Evolutionary conservation across 2,888 invertebrate species (phyloP).

Genomic region (Zeuzera pyrina): DNA sequence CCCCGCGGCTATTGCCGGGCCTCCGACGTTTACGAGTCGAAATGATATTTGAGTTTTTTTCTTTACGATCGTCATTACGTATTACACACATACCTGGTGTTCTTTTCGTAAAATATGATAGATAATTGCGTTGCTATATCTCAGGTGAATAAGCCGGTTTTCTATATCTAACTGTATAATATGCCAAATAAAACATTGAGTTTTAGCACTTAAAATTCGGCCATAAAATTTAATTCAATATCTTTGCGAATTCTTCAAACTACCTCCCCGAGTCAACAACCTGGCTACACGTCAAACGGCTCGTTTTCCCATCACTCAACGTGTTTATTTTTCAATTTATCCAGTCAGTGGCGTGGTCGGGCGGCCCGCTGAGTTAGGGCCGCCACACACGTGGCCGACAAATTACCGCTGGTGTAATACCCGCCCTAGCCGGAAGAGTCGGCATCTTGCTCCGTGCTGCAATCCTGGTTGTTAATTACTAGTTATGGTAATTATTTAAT

Average conservation of each 20-base stretch:
- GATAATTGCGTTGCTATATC: too few species aligned
- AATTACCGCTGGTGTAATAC: conserved; percentile 36
- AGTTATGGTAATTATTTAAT: too few species aligned
- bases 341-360: conserved; percentile 46
- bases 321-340: conserved; percentile 71
- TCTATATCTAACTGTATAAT: too few species aligned
- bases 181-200: too few species aligned
- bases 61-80: too few species aligned
- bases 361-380: conserved; percentile 56
- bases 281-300: conserved; percentile 31
- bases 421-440: conserved; percentile 19
- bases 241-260: conserved; percentile 14
- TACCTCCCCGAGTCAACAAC: conserved; percentile 44
- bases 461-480: too few species aligned
- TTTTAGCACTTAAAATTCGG: background rate
- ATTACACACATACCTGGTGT: too few species aligned
- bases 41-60: too few species aligned
- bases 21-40: too few species aligned
- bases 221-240: conserved; percentile 11
- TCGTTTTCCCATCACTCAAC: conserved; percentile 51
- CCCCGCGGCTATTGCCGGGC: too few species aligned
- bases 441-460: background rate
- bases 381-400: conserved; percentile 67
- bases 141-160: too few species aligned
- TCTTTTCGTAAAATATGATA: too few species aligned